Percentiles rank a stretch among this genome's conserved stretches.
Conservation (phyloP, 2,113 vertebrate genomes). For the Equus przewalskii region DNA sequence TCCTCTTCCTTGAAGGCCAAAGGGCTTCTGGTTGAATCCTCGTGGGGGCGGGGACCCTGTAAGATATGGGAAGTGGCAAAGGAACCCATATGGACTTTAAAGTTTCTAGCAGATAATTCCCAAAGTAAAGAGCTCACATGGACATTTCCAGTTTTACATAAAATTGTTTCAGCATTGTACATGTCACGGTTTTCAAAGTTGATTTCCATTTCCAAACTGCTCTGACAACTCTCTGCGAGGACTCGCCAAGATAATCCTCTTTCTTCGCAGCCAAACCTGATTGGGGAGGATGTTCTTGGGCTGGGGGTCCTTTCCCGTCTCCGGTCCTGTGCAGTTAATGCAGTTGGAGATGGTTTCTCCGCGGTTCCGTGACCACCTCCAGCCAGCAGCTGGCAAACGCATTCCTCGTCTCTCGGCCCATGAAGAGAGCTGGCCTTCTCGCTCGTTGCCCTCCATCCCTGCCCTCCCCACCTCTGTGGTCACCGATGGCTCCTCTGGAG, state of each 20-base stretch:
- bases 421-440: rapidly evolving
- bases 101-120: neutral
- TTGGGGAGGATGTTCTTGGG: rapidly evolving
- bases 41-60: rapidly evolving
- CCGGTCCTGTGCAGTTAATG: neutral
- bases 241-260: neutral
- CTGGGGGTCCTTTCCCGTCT: neutral
- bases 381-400: rapidly evolving
- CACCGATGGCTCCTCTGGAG: too few relatives aligned
- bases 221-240: neutral
- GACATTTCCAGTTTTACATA: neutral
- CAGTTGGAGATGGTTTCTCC: neutral
- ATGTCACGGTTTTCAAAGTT: neutral
- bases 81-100: neutral
- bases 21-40: too few relatives aligned
- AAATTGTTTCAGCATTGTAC: neutral
- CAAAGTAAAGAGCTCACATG: neutral
- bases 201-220: neutral
- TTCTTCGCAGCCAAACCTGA: neutral
- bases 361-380: rapidly evolving
- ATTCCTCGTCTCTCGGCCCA: rapidly evolving
- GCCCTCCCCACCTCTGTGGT: neutral
- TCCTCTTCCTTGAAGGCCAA: neutral
- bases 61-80: neutral
- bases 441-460: rapidly evolving